Evolutionary conservation across 2,888 invertebrate genomes (phyloP).

Genomic region (Orthosia incerta): DNA sequence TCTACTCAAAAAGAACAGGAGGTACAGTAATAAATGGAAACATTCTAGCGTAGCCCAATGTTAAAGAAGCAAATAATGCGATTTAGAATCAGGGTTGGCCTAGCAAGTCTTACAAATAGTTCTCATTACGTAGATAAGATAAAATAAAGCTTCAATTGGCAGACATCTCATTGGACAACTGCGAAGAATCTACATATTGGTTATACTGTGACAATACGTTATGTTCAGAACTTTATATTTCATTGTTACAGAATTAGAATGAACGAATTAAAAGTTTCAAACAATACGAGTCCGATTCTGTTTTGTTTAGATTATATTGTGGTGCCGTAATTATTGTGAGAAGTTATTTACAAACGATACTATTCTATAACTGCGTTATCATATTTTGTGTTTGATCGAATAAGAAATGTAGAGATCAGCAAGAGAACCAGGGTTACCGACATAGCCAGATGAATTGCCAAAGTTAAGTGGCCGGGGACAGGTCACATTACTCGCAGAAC

Average conservation of each 20-base stretch:
- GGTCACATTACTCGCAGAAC: too few relatives aligned
- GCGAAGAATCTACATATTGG: not conserved
- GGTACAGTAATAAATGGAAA: not conserved
- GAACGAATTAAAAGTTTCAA: slow-evolving; percentile 60
- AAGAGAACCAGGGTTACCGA: too few relatives aligned
- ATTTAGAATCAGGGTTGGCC: too few relatives aligned
- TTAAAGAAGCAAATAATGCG: not conserved
- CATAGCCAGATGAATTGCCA: too few relatives aligned
- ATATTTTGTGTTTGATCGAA: too few relatives aligned
- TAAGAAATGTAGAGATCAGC: too few relatives aligned
- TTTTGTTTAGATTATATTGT: slow-evolving; percentile 45
- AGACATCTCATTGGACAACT: not conserved
- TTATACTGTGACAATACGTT: slow-evolving; percentile 15
- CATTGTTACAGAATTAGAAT: slow-evolving; percentile 48
- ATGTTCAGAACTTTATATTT: slow-evolving; percentile 36
- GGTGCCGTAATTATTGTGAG: slow-evolving; percentile 17
- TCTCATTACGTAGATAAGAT: too few relatives aligned
- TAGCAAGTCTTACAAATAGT: not conserved
- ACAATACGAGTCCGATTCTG: slow-evolving; percentile 42
- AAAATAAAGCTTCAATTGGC: too few relatives aligned
- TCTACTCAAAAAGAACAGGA: not conserved
- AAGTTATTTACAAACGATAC: not conserved
- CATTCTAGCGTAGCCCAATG: not conserved
- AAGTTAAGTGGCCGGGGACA: too few relatives aligned
- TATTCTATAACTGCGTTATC: too few relatives aligned